phyloP scores from a whole-genome alignment of 2,113 vertebrate genomes.

The Limanda limanda region DNA sequence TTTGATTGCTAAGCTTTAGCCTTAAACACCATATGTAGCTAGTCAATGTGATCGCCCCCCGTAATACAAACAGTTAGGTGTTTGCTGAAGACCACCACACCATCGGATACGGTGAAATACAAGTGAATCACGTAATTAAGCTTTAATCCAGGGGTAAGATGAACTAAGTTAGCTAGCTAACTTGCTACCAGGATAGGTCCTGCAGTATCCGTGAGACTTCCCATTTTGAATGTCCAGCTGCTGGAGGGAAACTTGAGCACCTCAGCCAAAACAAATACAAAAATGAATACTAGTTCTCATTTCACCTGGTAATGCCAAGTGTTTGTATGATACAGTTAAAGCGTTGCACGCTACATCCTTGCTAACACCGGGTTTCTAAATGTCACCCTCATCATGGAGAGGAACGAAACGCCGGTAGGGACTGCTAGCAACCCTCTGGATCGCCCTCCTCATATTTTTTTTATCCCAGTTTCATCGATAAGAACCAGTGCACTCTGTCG shows the following conservation, averaged over 20 bases:
- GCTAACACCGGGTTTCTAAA: slow-evolving; percentile 1
- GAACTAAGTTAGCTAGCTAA: background rate
- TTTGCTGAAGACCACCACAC: background rate
- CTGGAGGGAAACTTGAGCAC: background rate
- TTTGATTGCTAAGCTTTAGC: slow-evolving; percentile 15
- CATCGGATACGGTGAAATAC: background rate
- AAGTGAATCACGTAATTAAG: background rate
- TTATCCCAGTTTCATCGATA: background rate
- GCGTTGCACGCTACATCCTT: no score
- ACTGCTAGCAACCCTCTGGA: background rate
- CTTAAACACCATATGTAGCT: background rate
- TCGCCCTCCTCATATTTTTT: background rate
- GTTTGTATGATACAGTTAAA: background rate
- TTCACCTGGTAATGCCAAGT: background rate
- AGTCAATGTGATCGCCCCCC: background rate
- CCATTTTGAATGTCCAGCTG: background rate
- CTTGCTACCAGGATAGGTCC: background rate
- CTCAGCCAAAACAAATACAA: background rate
- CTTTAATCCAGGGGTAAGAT: background rate
- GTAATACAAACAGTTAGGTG: background rate
- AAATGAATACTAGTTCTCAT: background rate
- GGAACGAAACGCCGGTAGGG: slow-evolving; percentile 3
- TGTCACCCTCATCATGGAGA: background rate
- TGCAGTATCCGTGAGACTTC: background rate
- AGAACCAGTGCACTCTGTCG: background rate